Evolutionary conservation across 2,797 vertebrate genomes (phyloP).

Genomic region (Nyctalus aviator): DNA sequence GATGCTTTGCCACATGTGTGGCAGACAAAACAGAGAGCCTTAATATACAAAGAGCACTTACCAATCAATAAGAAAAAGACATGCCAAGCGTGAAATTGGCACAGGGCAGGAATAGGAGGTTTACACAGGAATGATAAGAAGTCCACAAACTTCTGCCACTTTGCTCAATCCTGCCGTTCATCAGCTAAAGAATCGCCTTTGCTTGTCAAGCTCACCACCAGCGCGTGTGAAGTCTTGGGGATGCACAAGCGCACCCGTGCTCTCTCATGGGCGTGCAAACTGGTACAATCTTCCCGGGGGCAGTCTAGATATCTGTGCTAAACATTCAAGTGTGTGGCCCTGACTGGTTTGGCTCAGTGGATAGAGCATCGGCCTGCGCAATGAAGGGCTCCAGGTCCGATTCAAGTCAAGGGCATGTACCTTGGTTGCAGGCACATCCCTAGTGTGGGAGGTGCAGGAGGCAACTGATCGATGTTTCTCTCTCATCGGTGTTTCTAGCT

Average conservation of each 20-base stretch:
- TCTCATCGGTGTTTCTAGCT: too few species aligned
- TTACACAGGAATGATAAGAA: background rate
- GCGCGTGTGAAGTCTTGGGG: background rate
- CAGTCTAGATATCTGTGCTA: background rate
- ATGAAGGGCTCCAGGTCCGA: too few species aligned
- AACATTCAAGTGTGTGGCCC: background rate
- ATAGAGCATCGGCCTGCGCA: too few species aligned
- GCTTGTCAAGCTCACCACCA: background rate
- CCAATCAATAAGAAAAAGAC: slow-evolving; percentile 39
- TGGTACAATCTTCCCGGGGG: background rate
- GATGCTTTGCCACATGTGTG: background rate
- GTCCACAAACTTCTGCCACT: background rate
- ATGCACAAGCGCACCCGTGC: accelerated
- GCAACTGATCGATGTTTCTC: too few species aligned
- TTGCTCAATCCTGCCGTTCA: background rate
- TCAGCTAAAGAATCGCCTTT: background rate
- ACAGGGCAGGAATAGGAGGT: background rate
- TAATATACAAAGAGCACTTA: slow-evolving; percentile 37
- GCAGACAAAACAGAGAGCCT: background rate
- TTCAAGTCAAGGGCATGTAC: too few species aligned
- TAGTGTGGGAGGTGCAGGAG: too few species aligned
- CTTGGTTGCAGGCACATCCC: too few species aligned
- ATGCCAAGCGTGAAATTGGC: background rate
- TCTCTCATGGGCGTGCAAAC: background rate
- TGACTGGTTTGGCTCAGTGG: background rate